Evolutionary conservation across 64 coral and sea anemone genomes (phyloP), one percentile per base, ranked within the genome.

Genomic region (Stylophora pistillata): DNA sequence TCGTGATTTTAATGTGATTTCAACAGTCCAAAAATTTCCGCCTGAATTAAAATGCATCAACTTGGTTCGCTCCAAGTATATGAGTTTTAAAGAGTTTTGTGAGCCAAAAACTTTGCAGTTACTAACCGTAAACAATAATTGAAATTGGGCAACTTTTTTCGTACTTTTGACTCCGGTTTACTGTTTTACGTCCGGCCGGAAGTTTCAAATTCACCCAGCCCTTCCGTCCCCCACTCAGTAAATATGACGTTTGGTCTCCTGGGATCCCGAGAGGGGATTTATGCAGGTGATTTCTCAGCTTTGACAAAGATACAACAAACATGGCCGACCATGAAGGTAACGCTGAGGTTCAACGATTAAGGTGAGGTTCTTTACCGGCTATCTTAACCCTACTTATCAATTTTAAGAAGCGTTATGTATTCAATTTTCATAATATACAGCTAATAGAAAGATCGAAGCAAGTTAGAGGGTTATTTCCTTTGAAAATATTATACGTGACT

Each of bases 301-400:
- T 18, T 13, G 20, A 25, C 75, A 78, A 53, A 69, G 32, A 37
- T 53, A 83, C 37, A 47, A 83, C 80, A 84, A 84, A 84, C 61
- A 84, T 84, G 80, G 80, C 80, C 18, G 62, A 68, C 63, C 20
- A 68, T 53, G 12, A 21, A 21, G 64, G 12, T 5, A 84, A 69
- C 47, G 61, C 80, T 1, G 80, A 84, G 62, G 80, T 84, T 0
- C 61, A 84, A 69, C 33, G 69, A 47, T 69, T 84, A 11, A 84
- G 80, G 80, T 84, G 53, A 84, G 80, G n/a, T 10, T 13, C 33
- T 54, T 10, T 54, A 27, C 37, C 23, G 7, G 20, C 12, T 20
- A 69, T 20, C 69, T 69, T 53, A 70, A 53, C 14, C 1, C 2
- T 34, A n/a, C 69, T 52, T 21, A 69, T 84, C 17, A 2, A 70